Evolutionary conservation across 2,888 invertebrate species (phyloP).

Genomic region (Parthenolecanium corni): DNA sequence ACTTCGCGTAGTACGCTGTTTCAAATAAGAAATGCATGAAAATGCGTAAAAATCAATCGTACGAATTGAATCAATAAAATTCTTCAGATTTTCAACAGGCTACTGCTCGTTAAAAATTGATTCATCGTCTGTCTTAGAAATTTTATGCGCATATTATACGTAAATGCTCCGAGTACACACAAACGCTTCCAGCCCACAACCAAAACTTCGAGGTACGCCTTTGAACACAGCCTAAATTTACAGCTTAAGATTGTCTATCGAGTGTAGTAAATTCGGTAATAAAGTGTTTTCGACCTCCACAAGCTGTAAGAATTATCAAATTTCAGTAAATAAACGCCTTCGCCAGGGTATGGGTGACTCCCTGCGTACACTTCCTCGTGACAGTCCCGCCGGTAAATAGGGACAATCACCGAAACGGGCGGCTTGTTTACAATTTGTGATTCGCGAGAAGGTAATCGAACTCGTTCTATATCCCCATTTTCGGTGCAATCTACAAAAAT

Average conservation of each 20-base stretch:
- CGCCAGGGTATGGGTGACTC: constrained; percentile 90
- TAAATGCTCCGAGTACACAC: no score
- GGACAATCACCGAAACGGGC: constrained; percentile 72
- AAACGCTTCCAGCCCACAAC: no score
- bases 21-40: no score
- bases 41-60: no score
- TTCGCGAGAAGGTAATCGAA: not conserved
- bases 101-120: no score
- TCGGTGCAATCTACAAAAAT: constrained; percentile 4
- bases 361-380: constrained; percentile 97
- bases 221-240: no score
- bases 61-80: no score
- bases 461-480: constrained; percentile 12
- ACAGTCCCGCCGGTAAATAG: constrained; percentile 90
- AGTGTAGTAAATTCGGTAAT: constrained; percentile 96
- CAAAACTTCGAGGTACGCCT: no score
- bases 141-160: no score
- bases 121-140: no score
- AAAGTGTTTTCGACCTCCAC: constrained; percentile 97
- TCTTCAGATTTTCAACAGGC: no score
- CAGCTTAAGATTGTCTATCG: constrained; percentile 39
- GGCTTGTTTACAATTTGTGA: constrained; percentile 39
- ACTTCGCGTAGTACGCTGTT: no score
- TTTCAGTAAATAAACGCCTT: constrained; percentile 93
- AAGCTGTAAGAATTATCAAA: constrained; percentile 99